phyloP scores from a whole-genome alignment of 30 jellyfish, hydroid and myxozoan species.

The Pelagia noctiluca region DNA sequence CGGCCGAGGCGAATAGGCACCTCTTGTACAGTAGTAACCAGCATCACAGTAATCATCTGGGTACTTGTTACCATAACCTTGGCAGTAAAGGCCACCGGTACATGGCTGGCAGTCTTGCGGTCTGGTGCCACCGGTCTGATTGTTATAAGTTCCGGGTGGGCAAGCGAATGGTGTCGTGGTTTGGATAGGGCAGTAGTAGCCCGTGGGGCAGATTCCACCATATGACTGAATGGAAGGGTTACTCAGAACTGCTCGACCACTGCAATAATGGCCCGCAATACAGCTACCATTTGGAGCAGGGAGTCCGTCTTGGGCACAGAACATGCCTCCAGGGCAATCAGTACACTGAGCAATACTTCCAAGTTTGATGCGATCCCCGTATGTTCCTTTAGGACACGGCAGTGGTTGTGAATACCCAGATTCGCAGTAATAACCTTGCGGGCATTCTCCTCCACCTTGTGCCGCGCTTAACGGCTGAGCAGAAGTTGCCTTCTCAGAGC shows the following conservation, averaged over 20 bases:
- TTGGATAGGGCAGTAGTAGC: slow-evolving; percentile 87
- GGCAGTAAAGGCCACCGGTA: slow-evolving; percentile 87
- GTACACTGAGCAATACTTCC: slow-evolving; percentile 77
- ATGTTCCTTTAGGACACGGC: slow-evolving; percentile 96
- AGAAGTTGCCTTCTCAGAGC: slow-evolving; percentile 85
- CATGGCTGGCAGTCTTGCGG: slow-evolving; percentile 96
- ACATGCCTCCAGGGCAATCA: slow-evolving; percentile 94
- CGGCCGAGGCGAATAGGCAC: slow-evolving; percentile 91
- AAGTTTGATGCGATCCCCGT: slow-evolving; percentile 74
- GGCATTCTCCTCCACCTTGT: slow-evolving; percentile 98
- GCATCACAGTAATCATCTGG: slow-evolving; percentile 90
- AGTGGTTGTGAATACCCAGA: slow-evolving; percentile 79
- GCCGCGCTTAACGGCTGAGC: slow-evolving; percentile 80
- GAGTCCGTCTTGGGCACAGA: slow-evolving; percentile 86
- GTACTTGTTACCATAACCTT: slow-evolving; percentile 76
- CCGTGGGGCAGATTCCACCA: slow-evolving; percentile 93
- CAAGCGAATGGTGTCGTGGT: slow-evolving; percentile 92
- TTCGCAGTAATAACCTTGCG: slow-evolving; percentile 88
- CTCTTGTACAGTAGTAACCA: slow-evolving; percentile 87
- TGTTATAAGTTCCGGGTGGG: slow-evolving; percentile 97
- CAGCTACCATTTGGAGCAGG: slow-evolving; percentile 90
- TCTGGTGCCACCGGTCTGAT: slow-evolving; percentile 74
- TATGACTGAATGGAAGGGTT: slow-evolving; percentile 74
- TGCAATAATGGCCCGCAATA: slow-evolving; percentile 90
- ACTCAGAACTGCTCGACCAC: slow-evolving; percentile 73